A percentile compares a stretch with the other conserved stretches of the same genome.
phyloP scores from a whole-genome alignment of 1,140 invertebrate species.

The Macrosteles quadrilineatus region DNA sequence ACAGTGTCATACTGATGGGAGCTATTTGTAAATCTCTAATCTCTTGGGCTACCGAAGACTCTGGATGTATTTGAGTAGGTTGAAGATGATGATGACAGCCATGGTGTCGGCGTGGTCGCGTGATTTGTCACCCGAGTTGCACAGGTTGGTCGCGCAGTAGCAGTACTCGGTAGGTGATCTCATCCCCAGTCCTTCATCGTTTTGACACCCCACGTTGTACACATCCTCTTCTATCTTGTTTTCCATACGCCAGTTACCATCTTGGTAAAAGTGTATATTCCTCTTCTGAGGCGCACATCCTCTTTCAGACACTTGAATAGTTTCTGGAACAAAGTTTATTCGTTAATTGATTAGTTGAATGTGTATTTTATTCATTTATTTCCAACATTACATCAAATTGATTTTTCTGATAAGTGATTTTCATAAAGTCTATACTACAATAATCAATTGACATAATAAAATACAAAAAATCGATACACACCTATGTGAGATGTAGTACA shows the following conservation, averaged over 20 bases:
- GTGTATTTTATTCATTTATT: too few species aligned
- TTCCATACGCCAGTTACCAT: conserved; percentile 56
- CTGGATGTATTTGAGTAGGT: conserved; percentile 58
- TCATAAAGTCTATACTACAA: too few species aligned
- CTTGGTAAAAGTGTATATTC: conserved; percentile 55
- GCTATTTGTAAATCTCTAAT: too few species aligned
- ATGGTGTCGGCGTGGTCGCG: conserved; percentile 58
- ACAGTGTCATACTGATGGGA: too few species aligned
- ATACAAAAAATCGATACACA: too few species aligned
- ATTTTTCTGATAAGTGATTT: too few species aligned
- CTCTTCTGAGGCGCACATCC: conserved; percentile 73
- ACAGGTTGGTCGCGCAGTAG: conserved; percentile 65
- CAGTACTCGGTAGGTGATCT: conserved; percentile 60
- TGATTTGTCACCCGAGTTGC: conserved; percentile 57
- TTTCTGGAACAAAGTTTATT: conserved; percentile 54
- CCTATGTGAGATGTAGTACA: too few species aligned
- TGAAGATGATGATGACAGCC: conserved; percentile 58
- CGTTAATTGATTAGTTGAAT: too few species aligned
- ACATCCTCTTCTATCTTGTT: conserved; percentile 52
- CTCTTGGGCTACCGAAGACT: too few species aligned
- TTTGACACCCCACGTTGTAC: conserved; percentile 70
- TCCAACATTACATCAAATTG: too few species aligned
- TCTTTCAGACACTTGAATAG: conserved; percentile 61
- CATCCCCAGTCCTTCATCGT: conserved; percentile 51
- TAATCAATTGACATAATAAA: too few species aligned